Evolutionary conservation across 2,797 vertebrate genomes (phyloP).

Genomic region (Alectoris magna): DNA sequence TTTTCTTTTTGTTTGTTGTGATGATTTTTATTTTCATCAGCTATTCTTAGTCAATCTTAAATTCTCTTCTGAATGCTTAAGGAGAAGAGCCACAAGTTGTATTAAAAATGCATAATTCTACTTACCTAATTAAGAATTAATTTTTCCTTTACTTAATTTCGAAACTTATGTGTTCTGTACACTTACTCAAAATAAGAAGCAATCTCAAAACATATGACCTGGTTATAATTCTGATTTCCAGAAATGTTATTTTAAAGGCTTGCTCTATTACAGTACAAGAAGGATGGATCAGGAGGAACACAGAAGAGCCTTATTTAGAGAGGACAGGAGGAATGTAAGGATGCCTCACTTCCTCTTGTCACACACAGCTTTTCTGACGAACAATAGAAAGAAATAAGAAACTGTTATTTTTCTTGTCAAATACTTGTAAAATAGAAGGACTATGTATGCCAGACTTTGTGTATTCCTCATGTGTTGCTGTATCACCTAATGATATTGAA

Average conservation of each 20-base stretch:
- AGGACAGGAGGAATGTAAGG: neutral
- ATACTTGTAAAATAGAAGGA: neutral
- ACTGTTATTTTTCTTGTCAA: neutral
- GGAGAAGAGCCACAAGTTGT: neutral
- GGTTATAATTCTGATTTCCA: neutral
- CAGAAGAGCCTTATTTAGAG: neutral
- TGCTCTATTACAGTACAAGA: neutral
- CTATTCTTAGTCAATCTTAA: neutral
- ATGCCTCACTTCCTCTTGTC: neutral
- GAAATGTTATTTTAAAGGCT: neutral
- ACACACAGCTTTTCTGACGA: neutral
- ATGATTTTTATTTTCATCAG: neutral
- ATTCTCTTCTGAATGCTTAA: neutral
- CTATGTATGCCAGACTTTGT: neutral
- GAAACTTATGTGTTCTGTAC: neutral
- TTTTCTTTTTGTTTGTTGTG: neutral
- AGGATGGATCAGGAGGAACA: neutral
- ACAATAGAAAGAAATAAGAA: neutral
- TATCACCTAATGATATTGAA: neutral
- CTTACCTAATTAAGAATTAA: neutral
- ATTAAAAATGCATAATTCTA: neutral
- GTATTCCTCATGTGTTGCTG: neutral
- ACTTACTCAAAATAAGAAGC: neutral
- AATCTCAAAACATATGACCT: neutral
- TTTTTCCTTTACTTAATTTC: neutral